Evolutionary conservation across 2,888 invertebrate genomes (phyloP).

Genomic region (Clusia tigrina): DNA sequence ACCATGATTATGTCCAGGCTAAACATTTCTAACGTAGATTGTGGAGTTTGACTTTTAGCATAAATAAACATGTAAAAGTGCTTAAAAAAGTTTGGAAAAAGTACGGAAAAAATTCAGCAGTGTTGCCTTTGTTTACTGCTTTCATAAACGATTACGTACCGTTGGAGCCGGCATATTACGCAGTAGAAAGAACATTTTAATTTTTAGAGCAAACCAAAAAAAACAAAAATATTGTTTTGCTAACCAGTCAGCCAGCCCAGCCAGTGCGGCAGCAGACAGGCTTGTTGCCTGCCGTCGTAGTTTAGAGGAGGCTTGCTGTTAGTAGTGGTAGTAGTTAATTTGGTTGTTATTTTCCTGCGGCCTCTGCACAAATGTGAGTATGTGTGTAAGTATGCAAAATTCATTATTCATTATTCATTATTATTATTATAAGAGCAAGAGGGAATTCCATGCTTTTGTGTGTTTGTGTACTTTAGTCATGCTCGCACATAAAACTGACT

Average conservation of each 20-base stretch:
- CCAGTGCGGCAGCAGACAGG: too few relatives aligned
- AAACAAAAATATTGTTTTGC: too few relatives aligned
- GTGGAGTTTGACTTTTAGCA: not conserved
- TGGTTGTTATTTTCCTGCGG: not conserved
- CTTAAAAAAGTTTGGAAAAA: not conserved
- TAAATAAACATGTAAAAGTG: not conserved
- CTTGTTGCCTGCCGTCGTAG: too few relatives aligned
- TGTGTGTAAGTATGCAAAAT: conserved; percentile 18
- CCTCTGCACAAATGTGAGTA: not conserved
- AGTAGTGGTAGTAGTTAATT: not conserved
- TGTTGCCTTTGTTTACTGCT: too few relatives aligned
- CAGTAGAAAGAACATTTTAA: too few relatives aligned
- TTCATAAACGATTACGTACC: too few relatives aligned
- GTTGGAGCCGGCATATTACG: too few relatives aligned
- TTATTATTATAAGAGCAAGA: not conserved
- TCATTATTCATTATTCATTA: conserved; percentile 12
- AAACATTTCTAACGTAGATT: too few relatives aligned
- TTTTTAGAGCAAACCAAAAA: too few relatives aligned
- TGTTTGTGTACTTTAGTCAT: not conserved
- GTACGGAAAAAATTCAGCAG: too few relatives aligned
- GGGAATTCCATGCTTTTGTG: not conserved
- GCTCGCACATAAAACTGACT: not conserved
- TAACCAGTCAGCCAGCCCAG: too few relatives aligned
- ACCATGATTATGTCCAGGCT: not conserved
- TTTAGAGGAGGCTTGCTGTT: conserved; percentile 10